These are phyloP conservation scores for Rhegmatorhina hoffmannsi DNA, from an alignment of 2,113 vertebrate species.

Conservation along the genomic window DNA sequence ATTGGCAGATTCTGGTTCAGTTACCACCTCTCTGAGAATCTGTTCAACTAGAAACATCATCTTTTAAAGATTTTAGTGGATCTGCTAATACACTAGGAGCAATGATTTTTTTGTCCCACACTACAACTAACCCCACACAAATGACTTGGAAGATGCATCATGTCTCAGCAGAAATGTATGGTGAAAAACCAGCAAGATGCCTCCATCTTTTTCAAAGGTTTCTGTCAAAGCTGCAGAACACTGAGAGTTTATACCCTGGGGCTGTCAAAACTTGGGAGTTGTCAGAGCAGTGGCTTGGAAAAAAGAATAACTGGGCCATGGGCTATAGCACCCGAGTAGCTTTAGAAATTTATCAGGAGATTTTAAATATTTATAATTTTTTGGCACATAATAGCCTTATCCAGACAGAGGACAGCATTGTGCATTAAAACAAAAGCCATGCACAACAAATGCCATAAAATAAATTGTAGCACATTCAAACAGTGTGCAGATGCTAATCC, in stretches of 20 bases:
- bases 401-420: conserved; percentile 42
- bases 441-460: conserved; percentile 6
- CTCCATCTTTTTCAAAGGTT: neutral
- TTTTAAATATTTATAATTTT: conserved; percentile 53
- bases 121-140: neutral
- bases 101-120: neutral
- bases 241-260: neutral
- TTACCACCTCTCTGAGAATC: neutral
- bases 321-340: neutral
- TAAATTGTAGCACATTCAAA: neutral
- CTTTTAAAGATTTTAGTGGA: neutral
- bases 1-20: neutral
- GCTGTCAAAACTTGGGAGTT: neutral
- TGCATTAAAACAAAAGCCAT: conserved; percentile 24
- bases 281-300: neutral
- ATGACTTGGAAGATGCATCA: neutral
- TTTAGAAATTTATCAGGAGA: conserved; percentile 38
- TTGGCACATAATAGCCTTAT: neutral
- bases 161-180: neutral
- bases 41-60: neutral
- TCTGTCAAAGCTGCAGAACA: neutral
- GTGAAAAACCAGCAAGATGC: neutral
- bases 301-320: neutral
- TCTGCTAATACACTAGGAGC: neutral
- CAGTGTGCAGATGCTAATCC: conserved; percentile 10